Conservation (phyloP, 2,113 vertebrate species). For the Eulemur rufifrons region DNA sequence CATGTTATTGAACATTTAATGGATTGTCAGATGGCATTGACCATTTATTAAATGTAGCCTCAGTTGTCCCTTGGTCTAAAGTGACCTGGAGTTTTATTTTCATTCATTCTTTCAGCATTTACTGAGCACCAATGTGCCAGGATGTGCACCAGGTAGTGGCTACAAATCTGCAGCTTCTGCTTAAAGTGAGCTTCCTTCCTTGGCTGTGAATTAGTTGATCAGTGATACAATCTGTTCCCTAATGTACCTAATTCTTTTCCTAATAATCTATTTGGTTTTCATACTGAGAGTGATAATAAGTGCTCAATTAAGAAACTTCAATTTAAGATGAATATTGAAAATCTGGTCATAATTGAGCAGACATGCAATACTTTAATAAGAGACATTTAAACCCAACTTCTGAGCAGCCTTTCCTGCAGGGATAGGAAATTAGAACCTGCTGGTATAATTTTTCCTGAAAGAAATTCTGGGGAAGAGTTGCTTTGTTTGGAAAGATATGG, state of each 20-base stretch:
- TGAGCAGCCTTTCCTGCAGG: slow-evolving; percentile 39
- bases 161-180: background rate
- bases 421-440: slow-evolving; percentile 47
- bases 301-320: slow-evolving; percentile 19
- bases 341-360: background rate
- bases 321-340: slow-evolving; percentile 45
- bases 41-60: background rate
- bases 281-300: slow-evolving; percentile 17
- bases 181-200: background rate
- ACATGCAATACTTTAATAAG: background rate
- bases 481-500: background rate
- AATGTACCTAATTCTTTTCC: background rate
- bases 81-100: background rate
- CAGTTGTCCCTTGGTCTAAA: background rate
- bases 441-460: background rate
- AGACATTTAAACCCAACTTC: slow-evolving; percentile 16
- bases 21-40: background rate
- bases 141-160: background rate
- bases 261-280: slow-evolving; percentile 46
- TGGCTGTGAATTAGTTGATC: background rate
- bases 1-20: background rate
- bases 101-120: background rate
- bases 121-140: background rate
- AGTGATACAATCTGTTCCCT: background rate
- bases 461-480: background rate